Evolutionary conservation across 1,140 invertebrate species (phyloP).

Genomic region (Linepithema humile): DNA sequence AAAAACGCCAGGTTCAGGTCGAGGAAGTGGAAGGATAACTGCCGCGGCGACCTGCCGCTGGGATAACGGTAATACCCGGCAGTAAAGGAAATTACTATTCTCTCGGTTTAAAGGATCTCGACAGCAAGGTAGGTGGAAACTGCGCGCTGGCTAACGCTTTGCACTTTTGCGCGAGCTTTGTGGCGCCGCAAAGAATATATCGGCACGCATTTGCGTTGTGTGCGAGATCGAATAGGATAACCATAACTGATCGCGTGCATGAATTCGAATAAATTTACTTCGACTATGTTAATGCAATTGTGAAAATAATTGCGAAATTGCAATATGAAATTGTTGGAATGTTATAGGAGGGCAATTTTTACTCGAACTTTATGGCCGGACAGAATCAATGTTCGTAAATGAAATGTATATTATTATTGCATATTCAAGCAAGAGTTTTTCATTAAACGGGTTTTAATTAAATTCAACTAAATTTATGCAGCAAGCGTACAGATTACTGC

Average conservation of each 20-base stretch:
- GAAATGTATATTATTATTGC: not conserved
- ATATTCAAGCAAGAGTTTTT: not conserved
- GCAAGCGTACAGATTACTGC: not conserved
- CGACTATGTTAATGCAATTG: not conserved
- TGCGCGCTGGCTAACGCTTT: constrained; percentile 30
- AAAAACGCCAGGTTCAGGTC: constrained; percentile 1
- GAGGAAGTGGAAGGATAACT: constrained; percentile 45
- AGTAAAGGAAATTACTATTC: constrained; percentile 68
- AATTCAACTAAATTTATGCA: not conserved
- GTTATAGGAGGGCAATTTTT: not conserved
- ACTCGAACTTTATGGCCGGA: not conserved
- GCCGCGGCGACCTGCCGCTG: not conserved
- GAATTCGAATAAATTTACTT: not conserved
- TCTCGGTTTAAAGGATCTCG: constrained; percentile 57
- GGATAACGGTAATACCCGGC: constrained; percentile 60
- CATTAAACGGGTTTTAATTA: not conserved
- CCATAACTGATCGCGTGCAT: not conserved
- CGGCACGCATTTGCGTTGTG: not conserved
- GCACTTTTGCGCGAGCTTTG: constrained; percentile 36
- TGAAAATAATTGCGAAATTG: not conserved
- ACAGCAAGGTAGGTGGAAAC: constrained; percentile 18
- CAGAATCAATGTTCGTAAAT: not conserved
- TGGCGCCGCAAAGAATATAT: not conserved
- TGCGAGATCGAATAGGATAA: not conserved
- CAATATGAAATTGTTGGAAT: not conserved